A percentile compares a stretch with the other conserved stretches of the same genome.
phyloP scores from a whole-genome alignment of 2,888 invertebrate species.

The Dusona sp. region DNA sequence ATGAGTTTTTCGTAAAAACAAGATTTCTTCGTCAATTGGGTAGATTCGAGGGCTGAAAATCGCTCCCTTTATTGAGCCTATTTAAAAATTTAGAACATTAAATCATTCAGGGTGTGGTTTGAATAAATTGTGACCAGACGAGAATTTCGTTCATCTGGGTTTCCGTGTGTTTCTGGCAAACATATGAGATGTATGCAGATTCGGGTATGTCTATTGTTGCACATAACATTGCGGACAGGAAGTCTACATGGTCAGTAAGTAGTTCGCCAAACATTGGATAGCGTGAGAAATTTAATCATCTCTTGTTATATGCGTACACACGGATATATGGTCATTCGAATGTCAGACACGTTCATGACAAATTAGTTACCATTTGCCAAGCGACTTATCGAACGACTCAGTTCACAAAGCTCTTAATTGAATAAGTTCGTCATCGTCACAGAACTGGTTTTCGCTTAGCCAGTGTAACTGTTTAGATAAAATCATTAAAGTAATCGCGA shows the following conservation, averaged over 20 bases:
- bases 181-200: constrained; percentile 33
- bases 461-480: too few relatives aligned
- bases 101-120: neutral
- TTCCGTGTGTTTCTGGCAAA: constrained; percentile 34
- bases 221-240: neutral
- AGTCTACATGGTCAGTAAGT: constrained; percentile 26
- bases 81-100: neutral
- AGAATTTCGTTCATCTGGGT: neutral
- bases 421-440: constrained; percentile 1
- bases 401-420: neutral
- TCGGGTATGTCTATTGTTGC: constrained; percentile 24
- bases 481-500: neutral
- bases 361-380: constrained; percentile 39
- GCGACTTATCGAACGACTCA: constrained; percentile 20
- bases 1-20: too few relatives aligned
- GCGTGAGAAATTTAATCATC: constrained; percentile 42
- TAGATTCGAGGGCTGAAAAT: neutral
- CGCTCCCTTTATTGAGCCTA: neutral
- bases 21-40: neutral
- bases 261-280: constrained; percentile 49
- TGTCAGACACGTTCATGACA: constrained; percentile 27
- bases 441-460: neutral
- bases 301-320: neutral
- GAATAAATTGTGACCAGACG: neutral
- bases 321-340: neutral